phyloP scores from a whole-genome alignment of 1,140 invertebrate species.

The Platyura marginata region DNA sequence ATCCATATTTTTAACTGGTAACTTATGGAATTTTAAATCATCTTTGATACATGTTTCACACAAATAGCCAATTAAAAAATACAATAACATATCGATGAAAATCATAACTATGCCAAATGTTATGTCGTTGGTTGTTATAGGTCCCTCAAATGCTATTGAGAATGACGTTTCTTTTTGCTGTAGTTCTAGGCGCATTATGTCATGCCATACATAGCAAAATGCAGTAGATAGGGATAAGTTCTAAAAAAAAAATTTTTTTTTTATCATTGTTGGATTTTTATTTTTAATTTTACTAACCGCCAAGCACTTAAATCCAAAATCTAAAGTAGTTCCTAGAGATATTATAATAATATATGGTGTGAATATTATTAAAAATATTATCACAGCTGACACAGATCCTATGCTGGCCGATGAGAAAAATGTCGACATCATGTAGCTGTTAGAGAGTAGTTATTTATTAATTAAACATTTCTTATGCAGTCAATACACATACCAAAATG shows the following conservation, averaged over 20 bases:
- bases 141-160: slow-evolving; percentile 21
- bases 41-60: slow-evolving; percentile 8
- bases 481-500: slow-evolving; percentile 33
- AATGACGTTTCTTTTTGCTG: slow-evolving; percentile 25
- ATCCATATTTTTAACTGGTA: slow-evolving; percentile 15
- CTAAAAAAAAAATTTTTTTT: not conserved
- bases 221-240: slow-evolving; percentile 31
- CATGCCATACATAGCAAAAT: slow-evolving; percentile 38
- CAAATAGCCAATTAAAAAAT: slow-evolving; percentile 26
- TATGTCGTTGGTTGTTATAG: slow-evolving; percentile 12
- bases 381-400: slow-evolving; percentile 35
- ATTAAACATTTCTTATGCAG: slow-evolving; percentile 3
- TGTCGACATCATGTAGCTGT: slow-evolving; percentile 44
- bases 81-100: slow-evolving; percentile 26
- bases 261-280: not conserved
- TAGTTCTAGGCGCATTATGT: slow-evolving; percentile 36
- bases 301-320: slow-evolving; percentile 29
- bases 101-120: slow-evolving; percentile 25
- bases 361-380: slow-evolving; percentile 39
- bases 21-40: slow-evolving; percentile 16
- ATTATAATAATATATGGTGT: slow-evolving; percentile 45
- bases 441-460: slow-evolving; percentile 9
- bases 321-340: slow-evolving; percentile 36
- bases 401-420: slow-evolving; percentile 41
- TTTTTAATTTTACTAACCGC: slow-evolving; percentile 27